Conservation (phyloP, 2,113 vertebrate species). For the Anarhynchus alexandrinus region DNA sequence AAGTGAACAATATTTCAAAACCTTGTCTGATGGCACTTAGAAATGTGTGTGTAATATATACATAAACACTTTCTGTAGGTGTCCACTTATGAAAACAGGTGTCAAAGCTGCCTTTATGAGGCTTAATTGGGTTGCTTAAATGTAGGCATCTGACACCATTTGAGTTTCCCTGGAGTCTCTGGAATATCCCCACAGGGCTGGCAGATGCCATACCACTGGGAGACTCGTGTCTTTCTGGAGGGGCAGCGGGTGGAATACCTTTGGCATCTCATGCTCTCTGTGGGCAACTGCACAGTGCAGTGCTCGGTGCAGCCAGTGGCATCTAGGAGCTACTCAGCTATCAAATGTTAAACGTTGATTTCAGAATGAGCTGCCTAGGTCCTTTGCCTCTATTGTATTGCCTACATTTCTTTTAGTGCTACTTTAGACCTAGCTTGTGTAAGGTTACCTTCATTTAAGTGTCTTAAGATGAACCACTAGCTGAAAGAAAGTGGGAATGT, state of each 20-base stretch:
- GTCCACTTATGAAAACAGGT: neutral
- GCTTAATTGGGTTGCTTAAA: neutral
- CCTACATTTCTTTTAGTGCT: neutral
- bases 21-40: neutral
- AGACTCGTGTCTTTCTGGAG: accelerated
- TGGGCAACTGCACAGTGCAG: neutral
- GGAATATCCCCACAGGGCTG: accelerated
- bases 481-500: neutral
- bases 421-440: neutral
- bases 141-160: neutral
- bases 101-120: neutral
- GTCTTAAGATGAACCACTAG: neutral
- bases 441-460: neutral
- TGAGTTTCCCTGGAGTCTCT: neutral
- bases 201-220: neutral
- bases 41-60: neutral
- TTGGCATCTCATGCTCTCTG: neutral
- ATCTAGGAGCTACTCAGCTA: neutral
- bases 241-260: accelerated
- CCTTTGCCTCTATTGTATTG: neutral
- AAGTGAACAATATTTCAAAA: neutral
- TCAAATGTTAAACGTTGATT: neutral
- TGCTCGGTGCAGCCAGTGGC: no score
- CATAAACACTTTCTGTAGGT: neutral
- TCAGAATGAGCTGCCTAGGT: neutral